A percentile compares a stretch with the other conserved stretches of the same genome.
Evolutionary conservation across 2,113 vertebrate species (phyloP).

Genomic region (Ornithorhynchus anatinus): DNA sequence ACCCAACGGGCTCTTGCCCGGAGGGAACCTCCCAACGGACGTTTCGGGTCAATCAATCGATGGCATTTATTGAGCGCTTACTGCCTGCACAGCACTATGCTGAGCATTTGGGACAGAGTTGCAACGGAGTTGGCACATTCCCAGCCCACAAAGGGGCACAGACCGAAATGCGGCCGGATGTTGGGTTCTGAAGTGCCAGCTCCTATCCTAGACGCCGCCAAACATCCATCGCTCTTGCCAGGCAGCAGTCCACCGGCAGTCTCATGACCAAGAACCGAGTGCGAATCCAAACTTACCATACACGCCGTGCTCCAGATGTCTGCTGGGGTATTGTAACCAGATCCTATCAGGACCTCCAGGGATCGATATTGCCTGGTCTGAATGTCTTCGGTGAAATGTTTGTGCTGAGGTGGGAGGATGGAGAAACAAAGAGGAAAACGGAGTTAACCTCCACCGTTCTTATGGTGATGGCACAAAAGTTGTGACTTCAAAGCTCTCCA

Average conservation of each 20-base stretch:
- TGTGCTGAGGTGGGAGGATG: conserved; percentile 76
- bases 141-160: too few species aligned
- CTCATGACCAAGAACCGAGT: not conserved
- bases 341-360: conserved; percentile 91
- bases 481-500: too few species aligned
- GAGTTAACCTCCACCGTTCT: not conserved
- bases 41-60: too few species aligned
- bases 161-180: not conserved
- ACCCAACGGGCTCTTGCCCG: too few species aligned
- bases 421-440: not conserved
- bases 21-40: too few species aligned
- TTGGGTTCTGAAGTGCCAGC: not conserved
- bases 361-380: conserved; percentile 95
- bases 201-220: not conserved
- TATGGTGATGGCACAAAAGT: too few species aligned
- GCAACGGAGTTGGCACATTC: too few species aligned
- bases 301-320: conserved; percentile 99
- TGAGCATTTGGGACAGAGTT: too few species aligned
- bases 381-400: conserved; percentile 98
- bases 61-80: too few species aligned
- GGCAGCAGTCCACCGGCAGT: not conserved
- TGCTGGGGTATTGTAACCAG: conserved; percentile 92
- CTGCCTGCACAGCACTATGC: too few species aligned
- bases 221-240: not conserved
- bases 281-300: conserved; percentile 79